These are phyloP conservation scores for Dasypolia templi DNA, from an alignment of 2,888 invertebrate genomes.

Conservation along the genomic window DNA sequence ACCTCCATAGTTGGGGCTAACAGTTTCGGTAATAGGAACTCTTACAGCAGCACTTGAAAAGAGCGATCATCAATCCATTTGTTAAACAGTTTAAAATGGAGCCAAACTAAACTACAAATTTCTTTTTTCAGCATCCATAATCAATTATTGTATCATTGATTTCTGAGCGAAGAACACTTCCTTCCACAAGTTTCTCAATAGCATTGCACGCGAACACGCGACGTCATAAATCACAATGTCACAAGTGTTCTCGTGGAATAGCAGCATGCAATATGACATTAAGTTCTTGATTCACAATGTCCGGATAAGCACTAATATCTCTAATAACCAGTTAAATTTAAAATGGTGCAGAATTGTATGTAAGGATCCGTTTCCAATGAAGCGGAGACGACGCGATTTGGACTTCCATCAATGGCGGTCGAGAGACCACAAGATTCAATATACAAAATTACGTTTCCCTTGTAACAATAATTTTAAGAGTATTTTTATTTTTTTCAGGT, in stretches of 20 bases:
- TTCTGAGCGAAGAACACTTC: constrained; percentile 18
- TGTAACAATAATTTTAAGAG: too few relatives aligned
- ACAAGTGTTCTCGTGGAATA: constrained; percentile 7
- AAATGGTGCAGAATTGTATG: constrained; percentile 6
- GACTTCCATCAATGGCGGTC: neutral
- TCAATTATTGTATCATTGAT: constrained; percentile 5
- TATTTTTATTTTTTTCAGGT: too few relatives aligned
- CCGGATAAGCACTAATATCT: neutral
- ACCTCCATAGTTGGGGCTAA: neutral
- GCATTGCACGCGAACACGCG: constrained; percentile 21
- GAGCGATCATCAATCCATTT: neutral
- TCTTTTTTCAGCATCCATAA: neutral
- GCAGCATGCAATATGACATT: constrained; percentile 33
- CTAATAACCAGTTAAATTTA: neutral
- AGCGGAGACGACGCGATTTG: neutral
- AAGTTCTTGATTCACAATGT: constrained; percentile 31
- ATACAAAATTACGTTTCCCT: too few relatives aligned
- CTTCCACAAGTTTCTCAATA: constrained; percentile 1
- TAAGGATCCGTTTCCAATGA: neutral
- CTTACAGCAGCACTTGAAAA: neutral
- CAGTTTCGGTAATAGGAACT: neutral
- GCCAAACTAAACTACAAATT: neutral
- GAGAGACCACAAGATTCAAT: too few relatives aligned
- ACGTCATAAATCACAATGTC: constrained; percentile 14
- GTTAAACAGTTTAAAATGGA: neutral